A percentile compares a stretch with the other conserved stretches of the same genome.
Conservation (phyloP, 2,113 vertebrate genomes). For the Aspidoscelis tigris region DNA sequence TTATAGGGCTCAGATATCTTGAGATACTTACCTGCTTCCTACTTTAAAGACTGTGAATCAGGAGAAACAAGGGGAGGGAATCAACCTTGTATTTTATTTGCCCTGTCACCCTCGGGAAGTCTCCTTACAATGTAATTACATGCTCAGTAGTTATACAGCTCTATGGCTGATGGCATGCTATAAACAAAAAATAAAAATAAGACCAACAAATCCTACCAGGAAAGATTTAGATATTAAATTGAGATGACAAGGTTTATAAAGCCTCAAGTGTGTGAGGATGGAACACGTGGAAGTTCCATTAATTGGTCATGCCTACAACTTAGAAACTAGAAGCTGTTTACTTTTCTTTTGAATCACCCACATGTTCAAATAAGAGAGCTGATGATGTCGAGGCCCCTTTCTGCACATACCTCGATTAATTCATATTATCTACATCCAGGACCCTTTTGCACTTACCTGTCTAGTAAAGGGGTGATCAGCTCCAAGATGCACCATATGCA, state of each 20-base stretch:
- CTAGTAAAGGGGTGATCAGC: too few relatives aligned
- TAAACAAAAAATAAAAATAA: conserved; percentile 61
- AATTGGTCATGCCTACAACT: neutral
- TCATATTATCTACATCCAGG: too few relatives aligned
- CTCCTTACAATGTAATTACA: conserved; percentile 69
- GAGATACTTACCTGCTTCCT: neutral
- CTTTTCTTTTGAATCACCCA: neutral
- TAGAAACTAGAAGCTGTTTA: neutral
- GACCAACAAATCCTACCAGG: conserved; percentile 44
- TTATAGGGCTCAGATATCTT: neutral
- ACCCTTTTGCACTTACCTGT: too few relatives aligned
- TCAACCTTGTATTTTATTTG: conserved; percentile 67
- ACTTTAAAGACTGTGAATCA: neutral
- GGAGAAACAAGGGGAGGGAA: conserved; percentile 28
- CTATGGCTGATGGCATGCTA: conserved; percentile 50
- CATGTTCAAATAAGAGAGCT: too few relatives aligned
- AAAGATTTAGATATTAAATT: conserved; percentile 43
- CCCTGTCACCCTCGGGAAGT: conserved; percentile 61
- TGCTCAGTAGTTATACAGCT: conserved; percentile 66
- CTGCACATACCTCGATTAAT: too few relatives aligned
- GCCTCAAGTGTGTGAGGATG: neutral
- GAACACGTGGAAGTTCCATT: neutral
- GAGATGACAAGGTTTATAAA: conserved; percentile 28
- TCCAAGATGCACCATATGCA: too few relatives aligned
- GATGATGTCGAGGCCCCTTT: neutral